Percentiles rank a stretch among this genome's conserved stretches.
Conservation (phyloP, 2,797 vertebrate species). For the Crenuchus spilurus region DNA sequence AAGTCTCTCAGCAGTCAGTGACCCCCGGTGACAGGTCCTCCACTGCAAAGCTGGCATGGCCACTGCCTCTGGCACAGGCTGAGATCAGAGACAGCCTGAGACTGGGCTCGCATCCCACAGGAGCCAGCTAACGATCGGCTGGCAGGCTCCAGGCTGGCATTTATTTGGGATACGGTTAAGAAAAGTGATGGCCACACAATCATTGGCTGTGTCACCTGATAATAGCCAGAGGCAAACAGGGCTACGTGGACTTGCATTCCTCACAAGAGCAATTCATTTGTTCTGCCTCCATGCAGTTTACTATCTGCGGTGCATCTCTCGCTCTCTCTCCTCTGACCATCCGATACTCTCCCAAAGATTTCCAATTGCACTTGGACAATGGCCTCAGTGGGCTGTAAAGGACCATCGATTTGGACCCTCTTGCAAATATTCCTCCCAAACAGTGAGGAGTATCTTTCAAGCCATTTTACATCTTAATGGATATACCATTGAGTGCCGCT, state of each 20-base stretch:
- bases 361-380: conserved; percentile 65
- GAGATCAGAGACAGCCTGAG: conserved; percentile 44
- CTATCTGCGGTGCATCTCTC: conserved; percentile 51
- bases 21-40: conserved; percentile 55
- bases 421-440: conserved; percentile 57
- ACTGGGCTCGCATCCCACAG: conserved; percentile 53
- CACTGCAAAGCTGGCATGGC: conserved; percentile 57
- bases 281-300: conserved; percentile 52
- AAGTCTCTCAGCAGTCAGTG: conserved; percentile 54
- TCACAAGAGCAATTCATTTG: conserved; percentile 61
- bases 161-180: conserved; percentile 62
- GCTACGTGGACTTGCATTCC: conserved; percentile 51
- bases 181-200: conserved; percentile 56
- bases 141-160: conserved; percentile 50
- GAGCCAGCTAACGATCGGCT: conserved; percentile 56
- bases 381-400: conserved; percentile 63
- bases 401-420: conserved; percentile 67
- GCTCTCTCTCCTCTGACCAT: conserved; percentile 52
- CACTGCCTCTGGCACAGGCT: conserved; percentile 55
- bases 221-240: conserved; percentile 57
- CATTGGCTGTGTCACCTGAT: conserved; percentile 59
- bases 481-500: conserved; percentile 67
- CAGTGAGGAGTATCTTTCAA: conserved; percentile 60
- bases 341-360: conserved; percentile 66
- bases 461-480: conserved; percentile 74